Conservation (phyloP, 37 sponge, comb jelly and placozoan genomes). For the Geodia barretti region DNA sequence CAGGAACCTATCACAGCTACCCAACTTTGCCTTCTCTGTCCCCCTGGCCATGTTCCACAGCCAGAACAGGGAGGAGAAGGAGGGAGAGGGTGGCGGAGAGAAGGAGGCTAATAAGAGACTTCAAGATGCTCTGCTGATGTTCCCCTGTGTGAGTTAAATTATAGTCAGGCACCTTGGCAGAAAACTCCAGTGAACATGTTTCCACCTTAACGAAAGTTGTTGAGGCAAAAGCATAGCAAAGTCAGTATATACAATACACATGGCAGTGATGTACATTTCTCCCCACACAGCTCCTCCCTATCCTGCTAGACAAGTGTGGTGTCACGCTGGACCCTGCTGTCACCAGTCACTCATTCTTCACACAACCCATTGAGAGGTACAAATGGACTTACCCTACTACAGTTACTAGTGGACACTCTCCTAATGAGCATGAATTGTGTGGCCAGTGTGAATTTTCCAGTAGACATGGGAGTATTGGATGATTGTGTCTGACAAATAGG, state of each 20-base stretch:
- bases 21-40: slow-evolving; percentile 89
- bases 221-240: too few relatives aligned
- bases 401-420: too few relatives aligned
- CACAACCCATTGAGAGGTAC: neutral
- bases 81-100: neutral
- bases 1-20: slow-evolving; percentile 84
- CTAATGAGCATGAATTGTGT: too few relatives aligned
- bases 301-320: slow-evolving; percentile 82
- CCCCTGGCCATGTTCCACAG: slow-evolving; percentile 85
- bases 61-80: slow-evolving; percentile 8
- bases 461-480: too few relatives aligned
- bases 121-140: slow-evolving; percentile 84
- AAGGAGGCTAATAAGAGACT: slow-evolving; percentile 38
- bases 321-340: slow-evolving; percentile 61
- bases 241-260: slow-evolving; percentile 13
- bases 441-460: too few relatives aligned
- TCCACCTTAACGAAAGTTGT: too few relatives aligned
- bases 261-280: neutral
- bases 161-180: neutral
- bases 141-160: slow-evolving; percentile 67
- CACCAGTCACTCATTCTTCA: slow-evolving; percentile 39
- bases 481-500: too few relatives aligned
- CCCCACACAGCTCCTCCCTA: slow-evolving; percentile 50
- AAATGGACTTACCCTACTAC: too few relatives aligned
- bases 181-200: too few relatives aligned